Evolutionary conservation across 92 coral and sea anemone species (phyloP).

Genomic region (Paramuricea clavata): DNA sequence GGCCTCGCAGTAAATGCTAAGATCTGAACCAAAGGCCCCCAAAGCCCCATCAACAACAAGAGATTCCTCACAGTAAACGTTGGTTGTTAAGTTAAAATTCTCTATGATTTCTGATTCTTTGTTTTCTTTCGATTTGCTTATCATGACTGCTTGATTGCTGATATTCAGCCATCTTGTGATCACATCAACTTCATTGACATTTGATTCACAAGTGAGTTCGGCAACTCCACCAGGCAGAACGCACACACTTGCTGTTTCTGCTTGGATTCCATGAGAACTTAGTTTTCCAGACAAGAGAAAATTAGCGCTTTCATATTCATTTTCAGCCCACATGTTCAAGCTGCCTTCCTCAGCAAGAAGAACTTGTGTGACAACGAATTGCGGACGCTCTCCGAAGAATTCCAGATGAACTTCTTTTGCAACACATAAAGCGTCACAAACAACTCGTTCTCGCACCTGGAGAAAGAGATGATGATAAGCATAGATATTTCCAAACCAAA

Average conservation of each 20-base stretch:
- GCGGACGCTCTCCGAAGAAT: slow-evolving; percentile 62
- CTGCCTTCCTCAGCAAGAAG: slow-evolving; percentile 56
- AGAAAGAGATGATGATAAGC: slow-evolving; percentile 57
- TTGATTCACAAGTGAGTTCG: slow-evolving; percentile 42
- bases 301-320: slow-evolving; percentile 52
- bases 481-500: slow-evolving; percentile 65
- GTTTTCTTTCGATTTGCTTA: slow-evolving; percentile 37
- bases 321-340: slow-evolving; percentile 49
- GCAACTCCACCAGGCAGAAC: slow-evolving; percentile 61
- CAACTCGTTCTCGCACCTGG: slow-evolving; percentile 52
- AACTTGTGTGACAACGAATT: slow-evolving; percentile 53
- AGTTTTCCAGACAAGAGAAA: slow-evolving; percentile 57
- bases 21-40: slow-evolving; percentile 43
- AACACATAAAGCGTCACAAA: slow-evolving; percentile 64
- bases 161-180: slow-evolving; percentile 63
- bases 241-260: slow-evolving; percentile 59
- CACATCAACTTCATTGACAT: slow-evolving; percentile 39
- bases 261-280: slow-evolving; percentile 65
- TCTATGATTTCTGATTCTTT: slow-evolving; percentile 9
- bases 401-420: slow-evolving; percentile 64
- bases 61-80: slow-evolving; percentile 48
- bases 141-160: slow-evolving; percentile 55
- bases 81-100: slow-evolving; percentile 33
- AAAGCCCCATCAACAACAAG: slow-evolving; percentile 66
- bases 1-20: slow-evolving; percentile 48